A percentile compares a stretch with the other conserved stretches of the same genome.
Evolutionary conservation across 2,113 vertebrate genomes (phyloP).

Genomic region (Brachyhypopomus occidentalis): DNA sequence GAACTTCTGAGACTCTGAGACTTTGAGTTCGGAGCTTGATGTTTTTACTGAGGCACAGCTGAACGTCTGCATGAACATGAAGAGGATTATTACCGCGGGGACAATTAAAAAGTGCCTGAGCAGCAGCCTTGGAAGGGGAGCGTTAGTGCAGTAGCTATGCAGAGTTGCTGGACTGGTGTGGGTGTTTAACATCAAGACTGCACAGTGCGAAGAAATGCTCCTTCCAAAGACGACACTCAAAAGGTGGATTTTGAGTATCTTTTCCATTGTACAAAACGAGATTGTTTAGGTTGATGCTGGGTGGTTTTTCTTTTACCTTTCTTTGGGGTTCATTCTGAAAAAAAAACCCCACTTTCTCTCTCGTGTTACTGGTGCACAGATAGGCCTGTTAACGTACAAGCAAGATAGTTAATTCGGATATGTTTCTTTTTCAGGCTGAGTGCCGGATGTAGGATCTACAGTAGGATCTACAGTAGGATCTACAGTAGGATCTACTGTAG

Average conservation of each 20-base stretch:
- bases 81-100: constrained; percentile 85
- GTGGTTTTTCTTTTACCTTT: not conserved
- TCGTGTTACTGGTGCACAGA: not conserved
- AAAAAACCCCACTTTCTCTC: not conserved
- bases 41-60: constrained; percentile 31
- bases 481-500: too few species aligned
- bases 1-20: constrained; percentile 26
- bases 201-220: constrained; percentile 38
- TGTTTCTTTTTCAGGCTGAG: not conserved
- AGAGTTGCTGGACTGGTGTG: constrained; percentile 76
- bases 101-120: constrained; percentile 84
- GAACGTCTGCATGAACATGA: constrained; percentile 65
- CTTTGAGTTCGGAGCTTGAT: constrained; percentile 21
- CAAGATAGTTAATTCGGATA: not conserved
- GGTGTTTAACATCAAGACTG: constrained; percentile 80
- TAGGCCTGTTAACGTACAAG: not conserved
- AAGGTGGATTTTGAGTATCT: not conserved
- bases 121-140: constrained; percentile 81
- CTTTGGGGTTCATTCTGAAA: not conserved
- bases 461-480: too few species aligned
- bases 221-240: constrained; percentile 32
- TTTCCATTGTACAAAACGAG: not conserved
- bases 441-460: constrained; percentile 32
- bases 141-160: constrained; percentile 74
- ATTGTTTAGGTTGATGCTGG: not conserved